phyloP scores from a whole-genome alignment of 2,113 vertebrate genomes.

The Arenaria interpres region DNA sequence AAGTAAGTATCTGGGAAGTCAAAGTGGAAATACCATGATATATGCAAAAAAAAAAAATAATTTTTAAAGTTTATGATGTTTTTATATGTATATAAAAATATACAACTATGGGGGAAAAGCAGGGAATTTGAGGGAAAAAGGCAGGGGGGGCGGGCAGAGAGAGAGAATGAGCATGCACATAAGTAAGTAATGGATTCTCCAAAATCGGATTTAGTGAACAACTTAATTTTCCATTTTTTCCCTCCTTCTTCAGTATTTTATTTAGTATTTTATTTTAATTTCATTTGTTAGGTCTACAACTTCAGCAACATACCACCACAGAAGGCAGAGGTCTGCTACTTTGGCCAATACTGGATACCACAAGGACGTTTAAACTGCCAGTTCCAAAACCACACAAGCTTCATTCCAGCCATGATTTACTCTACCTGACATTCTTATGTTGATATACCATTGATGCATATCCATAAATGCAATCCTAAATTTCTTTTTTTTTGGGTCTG shows the following conservation, averaged over 20 bases:
- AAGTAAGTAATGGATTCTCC: not conserved
- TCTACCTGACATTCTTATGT: constrained; percentile 23
- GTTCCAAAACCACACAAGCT: constrained; percentile 10
- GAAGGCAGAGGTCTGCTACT: not conserved
- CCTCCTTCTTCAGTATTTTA: not conserved
- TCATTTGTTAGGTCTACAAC: not conserved
- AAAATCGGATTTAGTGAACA: not conserved
- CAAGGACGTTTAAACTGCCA: not conserved
- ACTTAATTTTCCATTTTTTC: not conserved
- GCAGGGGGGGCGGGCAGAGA: not conserved
- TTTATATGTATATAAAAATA: not conserved
- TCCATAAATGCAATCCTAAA: constrained; percentile 49
- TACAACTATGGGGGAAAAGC: not conserved
- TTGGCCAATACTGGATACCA: not conserved
- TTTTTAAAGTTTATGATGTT: too few relatives aligned
- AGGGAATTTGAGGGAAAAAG: not conserved
- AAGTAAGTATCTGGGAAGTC: not conserved
- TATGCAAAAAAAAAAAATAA: not conserved
- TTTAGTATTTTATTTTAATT: not conserved
- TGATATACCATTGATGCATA: constrained; percentile 20
- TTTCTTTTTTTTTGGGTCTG: constrained; percentile 14
- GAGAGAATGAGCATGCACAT: too few relatives aligned
- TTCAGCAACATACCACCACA: not conserved
- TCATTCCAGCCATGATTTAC: not conserved
- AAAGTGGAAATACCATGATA: not conserved